These are phyloP conservation scores for Aurelia sp. DNA, from an alignment of 30 jellyfish, hydroid and myxozoan genomes.

Conservation along the genomic window DNA sequence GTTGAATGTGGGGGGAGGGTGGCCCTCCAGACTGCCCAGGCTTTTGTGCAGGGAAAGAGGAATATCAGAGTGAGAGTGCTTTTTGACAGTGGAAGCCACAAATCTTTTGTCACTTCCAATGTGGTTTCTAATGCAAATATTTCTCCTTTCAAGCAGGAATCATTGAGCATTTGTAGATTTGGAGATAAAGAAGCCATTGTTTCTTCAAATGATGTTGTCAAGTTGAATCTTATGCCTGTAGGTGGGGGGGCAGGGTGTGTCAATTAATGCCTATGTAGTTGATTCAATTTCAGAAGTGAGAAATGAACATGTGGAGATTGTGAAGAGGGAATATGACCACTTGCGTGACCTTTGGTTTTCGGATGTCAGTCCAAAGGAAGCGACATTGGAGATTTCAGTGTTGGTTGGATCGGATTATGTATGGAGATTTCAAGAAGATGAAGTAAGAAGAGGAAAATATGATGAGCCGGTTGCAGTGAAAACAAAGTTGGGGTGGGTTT, in stretches of 20 bases:
- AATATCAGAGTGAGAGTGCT: not conserved
- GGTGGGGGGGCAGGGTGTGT: not conserved
- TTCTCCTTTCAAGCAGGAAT: no score
- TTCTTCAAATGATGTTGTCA: not conserved
- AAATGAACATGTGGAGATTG: not conserved
- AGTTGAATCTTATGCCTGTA: not conserved
- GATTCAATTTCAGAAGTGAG: not conserved
- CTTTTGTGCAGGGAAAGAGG: not conserved
- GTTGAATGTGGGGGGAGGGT: not conserved
- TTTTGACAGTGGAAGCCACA: no score
- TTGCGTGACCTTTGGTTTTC: not conserved
- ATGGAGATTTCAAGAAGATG: conserved; percentile 14
- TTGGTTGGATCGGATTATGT: conserved; percentile 1
- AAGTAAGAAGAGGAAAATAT: conserved; percentile 6
- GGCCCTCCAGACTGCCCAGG: conserved; percentile 18
- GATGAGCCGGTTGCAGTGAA: conserved; percentile 33
- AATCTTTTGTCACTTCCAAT: not conserved
- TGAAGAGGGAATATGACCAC: not conserved
- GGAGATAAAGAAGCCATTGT: not conserved
- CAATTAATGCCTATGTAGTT: not conserved
- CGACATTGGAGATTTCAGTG: not conserved
- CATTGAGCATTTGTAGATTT: no score
- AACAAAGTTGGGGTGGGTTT: conserved; percentile 10
- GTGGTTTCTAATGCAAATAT: not conserved
- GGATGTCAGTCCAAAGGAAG: not conserved